These are phyloP conservation scores for Hydraecia micacea DNA, from an alignment of 2,888 invertebrate genomes.

Conservation along the genomic window DNA sequence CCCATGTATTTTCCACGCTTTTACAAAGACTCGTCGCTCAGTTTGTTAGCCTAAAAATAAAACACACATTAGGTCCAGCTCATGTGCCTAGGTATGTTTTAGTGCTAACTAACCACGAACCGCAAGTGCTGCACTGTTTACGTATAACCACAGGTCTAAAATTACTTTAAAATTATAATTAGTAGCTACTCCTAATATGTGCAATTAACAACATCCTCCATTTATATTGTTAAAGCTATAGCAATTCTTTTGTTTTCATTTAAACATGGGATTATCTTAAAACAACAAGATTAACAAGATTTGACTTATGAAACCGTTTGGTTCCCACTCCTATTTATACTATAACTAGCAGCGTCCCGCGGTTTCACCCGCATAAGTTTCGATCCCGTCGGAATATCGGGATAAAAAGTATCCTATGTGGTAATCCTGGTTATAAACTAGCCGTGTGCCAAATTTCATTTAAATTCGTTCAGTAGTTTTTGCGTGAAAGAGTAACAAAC, in stretches of 20 bases:
- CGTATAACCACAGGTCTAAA: neutral
- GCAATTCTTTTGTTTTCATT: slow-evolving; percentile 21
- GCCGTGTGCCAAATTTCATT: no score
- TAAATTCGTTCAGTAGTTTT: no score
- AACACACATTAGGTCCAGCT: neutral
- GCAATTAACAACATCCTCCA: slow-evolving; percentile 14
- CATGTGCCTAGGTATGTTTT: neutral
- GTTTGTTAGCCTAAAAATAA: neutral
- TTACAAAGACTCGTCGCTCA: neutral
- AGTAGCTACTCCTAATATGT: neutral
- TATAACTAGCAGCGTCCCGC: neutral
- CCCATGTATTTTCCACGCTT: neutral
- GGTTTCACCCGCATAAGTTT: neutral
- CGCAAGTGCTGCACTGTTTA: neutral
- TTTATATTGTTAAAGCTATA: neutral
- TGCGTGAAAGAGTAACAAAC: no score
- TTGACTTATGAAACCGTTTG: neutral
- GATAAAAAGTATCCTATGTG: neutral
- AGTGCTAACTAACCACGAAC: slow-evolving; percentile 4
- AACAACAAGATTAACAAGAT: neutral
- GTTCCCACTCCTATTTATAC: neutral
- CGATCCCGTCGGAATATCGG: neutral
- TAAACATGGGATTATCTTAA: neutral
- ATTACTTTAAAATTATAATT: slow-evolving; percentile 1
- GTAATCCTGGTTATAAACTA: no score